These are phyloP conservation scores for Tetramorium parvispinum DNA, from an alignment of 1,140 invertebrate genomes.

Conservation along the genomic window DNA sequence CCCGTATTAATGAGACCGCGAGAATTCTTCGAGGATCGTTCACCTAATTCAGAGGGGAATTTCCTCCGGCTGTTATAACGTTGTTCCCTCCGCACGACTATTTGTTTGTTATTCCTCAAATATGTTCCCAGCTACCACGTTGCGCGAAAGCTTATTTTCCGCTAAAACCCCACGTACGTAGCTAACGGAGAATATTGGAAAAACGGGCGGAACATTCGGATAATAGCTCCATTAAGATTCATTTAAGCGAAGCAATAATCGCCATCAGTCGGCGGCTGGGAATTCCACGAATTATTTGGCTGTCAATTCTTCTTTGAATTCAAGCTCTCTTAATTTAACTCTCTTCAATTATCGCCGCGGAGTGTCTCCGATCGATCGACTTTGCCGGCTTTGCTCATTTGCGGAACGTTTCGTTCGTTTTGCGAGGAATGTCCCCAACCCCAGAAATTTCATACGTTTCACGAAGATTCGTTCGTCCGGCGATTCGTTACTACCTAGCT, in stretches of 20 bases:
- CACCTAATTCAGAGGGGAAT: too few species aligned
- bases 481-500: not conserved
- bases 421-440: not conserved
- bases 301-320: conserved; percentile 33
- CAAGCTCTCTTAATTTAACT: conserved; percentile 38
- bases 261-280: not conserved
- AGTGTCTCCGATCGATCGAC: conserved; percentile 6
- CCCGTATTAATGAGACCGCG: not conserved
- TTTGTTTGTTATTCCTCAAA: not conserved
- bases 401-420: not conserved
- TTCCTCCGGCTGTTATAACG: too few species aligned
- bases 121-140: not conserved
- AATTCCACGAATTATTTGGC: conserved; percentile 37
- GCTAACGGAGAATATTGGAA: not conserved
- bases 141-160: not conserved
- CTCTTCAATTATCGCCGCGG: conserved; percentile 37
- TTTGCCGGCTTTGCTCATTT: not conserved
- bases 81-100: not conserved
- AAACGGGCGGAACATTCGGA: not conserved
- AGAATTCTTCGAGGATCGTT: not conserved
- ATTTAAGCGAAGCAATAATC: conserved; percentile 36
- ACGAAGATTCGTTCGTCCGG: not conserved
- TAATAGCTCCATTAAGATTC: conserved; percentile 42
- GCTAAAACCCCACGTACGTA: too few species aligned
- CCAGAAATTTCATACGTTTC: not conserved